phyloP scores from a whole-genome alignment of 2,888 invertebrate genomes.

The Sabatieria punctata region DNA sequence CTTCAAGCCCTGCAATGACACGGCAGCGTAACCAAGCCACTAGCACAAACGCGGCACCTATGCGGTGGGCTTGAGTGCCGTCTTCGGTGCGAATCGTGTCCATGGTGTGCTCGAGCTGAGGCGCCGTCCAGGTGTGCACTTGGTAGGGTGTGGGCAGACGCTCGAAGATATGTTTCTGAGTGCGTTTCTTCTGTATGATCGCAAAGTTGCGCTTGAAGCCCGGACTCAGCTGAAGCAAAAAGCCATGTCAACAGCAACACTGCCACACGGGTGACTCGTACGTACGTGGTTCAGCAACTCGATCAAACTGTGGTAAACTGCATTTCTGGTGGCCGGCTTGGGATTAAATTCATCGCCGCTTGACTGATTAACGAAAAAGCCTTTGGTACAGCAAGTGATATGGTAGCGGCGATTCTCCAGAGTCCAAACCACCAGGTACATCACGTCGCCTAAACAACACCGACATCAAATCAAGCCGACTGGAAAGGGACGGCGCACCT shows the following conservation, averaged over 20 bases:
- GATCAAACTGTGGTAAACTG: conserved; percentile 84
- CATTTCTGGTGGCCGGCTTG: conserved; percentile 69
- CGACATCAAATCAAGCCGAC: not conserved
- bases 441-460: conserved; percentile 53
- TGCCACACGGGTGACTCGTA: no score
- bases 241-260: no score
- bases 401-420: conserved; percentile 91
- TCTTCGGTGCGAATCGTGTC: conserved; percentile 96
- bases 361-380: conserved; percentile 94
- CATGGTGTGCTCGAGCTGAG: conserved; percentile 74
- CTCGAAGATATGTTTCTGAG: conserved; percentile 33
- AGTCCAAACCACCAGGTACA: conserved; percentile 86
- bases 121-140: conserved; percentile 83
- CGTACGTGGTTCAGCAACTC: conserved; percentile 79
- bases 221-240: conserved; percentile 33
- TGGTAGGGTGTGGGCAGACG: conserved; percentile 84
- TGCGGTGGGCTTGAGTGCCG: conserved; percentile 46
- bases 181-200: conserved; percentile 55
- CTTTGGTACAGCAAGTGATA: conserved; percentile 84
- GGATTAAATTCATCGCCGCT: conserved; percentile 89
- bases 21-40: not conserved
- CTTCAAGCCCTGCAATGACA: conserved; percentile 64
- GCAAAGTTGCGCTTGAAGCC: conserved; percentile 63
- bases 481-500: no score
- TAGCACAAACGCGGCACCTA: no score